Conservation (phyloP, 2,888 invertebrate genomes). For the Ceratothoa steindachneri region DNA sequence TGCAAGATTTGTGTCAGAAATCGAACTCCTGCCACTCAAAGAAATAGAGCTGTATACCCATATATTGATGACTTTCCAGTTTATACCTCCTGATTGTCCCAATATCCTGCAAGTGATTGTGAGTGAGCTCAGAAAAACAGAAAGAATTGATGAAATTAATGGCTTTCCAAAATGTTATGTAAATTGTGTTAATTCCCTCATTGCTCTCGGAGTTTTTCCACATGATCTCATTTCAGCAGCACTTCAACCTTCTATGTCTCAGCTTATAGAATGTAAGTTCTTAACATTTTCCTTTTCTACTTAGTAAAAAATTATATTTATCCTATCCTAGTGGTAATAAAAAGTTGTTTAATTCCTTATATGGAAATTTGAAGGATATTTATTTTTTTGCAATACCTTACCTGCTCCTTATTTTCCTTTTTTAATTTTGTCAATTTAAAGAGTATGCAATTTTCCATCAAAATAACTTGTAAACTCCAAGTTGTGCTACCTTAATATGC, state of each 20-base stretch:
- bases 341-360: too few relatives aligned
- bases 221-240: constrained; percentile 60
- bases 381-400: too few relatives aligned
- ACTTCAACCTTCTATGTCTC: constrained; percentile 60
- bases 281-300: too few relatives aligned
- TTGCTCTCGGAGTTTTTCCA: constrained; percentile 60
- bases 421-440: too few relatives aligned
- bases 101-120: constrained; percentile 56
- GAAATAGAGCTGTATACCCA: constrained; percentile 69
- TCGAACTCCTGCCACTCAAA: constrained; percentile 62
- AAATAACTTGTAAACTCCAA: too few relatives aligned
- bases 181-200: constrained; percentile 62
- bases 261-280: constrained; percentile 59
- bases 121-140: constrained; percentile 58
- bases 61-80: constrained; percentile 62
- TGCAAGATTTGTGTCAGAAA: constrained; percentile 56
- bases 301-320: too few relatives aligned
- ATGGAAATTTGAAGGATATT: too few relatives aligned
- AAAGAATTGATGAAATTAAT: constrained; percentile 59
- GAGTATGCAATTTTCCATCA: too few relatives aligned
- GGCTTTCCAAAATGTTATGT: constrained; percentile 62
- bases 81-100: constrained; percentile 54
- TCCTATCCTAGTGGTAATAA: too few relatives aligned
- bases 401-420: too few relatives aligned
- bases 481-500: too few relatives aligned